Evolutionary conservation across 2,113 vertebrate genomes (phyloP), one percentile per base, ranked within the genome.

Genomic region (Zosterops lateralis): DNA sequence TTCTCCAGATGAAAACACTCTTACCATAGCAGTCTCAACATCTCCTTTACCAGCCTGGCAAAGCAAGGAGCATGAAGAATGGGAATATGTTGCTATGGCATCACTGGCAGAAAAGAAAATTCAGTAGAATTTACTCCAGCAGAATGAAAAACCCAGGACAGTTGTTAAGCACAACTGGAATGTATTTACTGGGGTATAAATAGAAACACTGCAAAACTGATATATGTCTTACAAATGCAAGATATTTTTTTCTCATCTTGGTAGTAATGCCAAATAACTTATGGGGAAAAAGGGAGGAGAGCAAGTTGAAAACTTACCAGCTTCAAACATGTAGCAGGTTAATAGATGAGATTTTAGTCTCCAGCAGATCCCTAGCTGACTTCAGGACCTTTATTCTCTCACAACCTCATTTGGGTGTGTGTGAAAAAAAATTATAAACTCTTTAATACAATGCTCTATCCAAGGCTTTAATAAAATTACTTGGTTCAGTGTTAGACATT

Each of bases 1-100:
- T 96, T 95, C 86, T 94, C 84, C 95, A 92, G 83, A 93, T 93
- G 94, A 94, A 96, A 96, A 94, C 67, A 91, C 68, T 94, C 56
- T 89, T 87, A 61, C 68, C 72, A 54, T 84, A 90, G n/a, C 73
- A 96, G 94, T 42, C 91, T 88, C 92, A 96, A 96, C 94, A 95
- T 84, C 83, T 28, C 44, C 61, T 94, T 88, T 87, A 92, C 61
- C 79, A 92, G 31, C 51, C 57, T 89, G 91, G 89, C 54, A 90
- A 93, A 94, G 45, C 40, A 75, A 74, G 57, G 40, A 92, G 68
- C 53, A 67, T 40, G 68, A 76, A 81, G 57, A 92, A 84, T 42
- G 28, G 53, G 80, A 72, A 60, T 48, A 57, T 61, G 85, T 81
- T 93, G 36, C 76, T 81, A 75, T 84, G 91, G 71, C 64, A 65